Evolutionary conservation across 1,140 invertebrate genomes (phyloP).

Genomic region (Drosophila yakuba): DNA sequence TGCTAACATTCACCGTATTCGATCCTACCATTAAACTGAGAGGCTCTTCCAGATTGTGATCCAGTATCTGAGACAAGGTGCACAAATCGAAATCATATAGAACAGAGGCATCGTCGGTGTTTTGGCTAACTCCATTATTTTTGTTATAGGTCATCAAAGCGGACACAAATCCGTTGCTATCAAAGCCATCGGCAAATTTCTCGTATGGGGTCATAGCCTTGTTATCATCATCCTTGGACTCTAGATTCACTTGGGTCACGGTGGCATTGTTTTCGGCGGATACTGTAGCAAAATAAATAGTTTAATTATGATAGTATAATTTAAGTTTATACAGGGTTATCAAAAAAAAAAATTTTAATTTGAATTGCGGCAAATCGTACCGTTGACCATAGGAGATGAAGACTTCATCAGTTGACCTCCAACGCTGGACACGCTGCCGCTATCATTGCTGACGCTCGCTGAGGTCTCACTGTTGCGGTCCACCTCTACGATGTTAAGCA

Average conservation of each 20-base stretch:
- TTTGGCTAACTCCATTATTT: conserved; percentile 56
- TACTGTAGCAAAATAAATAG: conserved; percentile 15
- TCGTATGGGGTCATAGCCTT: conserved; percentile 74
- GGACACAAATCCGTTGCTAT: conserved; percentile 78
- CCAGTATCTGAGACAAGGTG: conserved; percentile 66
- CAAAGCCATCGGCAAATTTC: conserved; percentile 78
- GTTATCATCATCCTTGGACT: conserved; percentile 77
- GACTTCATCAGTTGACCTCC: conserved; percentile 66
- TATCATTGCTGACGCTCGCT: conserved; percentile 65
- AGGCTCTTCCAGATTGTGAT: conserved; percentile 67
- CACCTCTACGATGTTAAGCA: conserved; percentile 74
- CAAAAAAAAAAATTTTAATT: background rate
- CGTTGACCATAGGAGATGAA: conserved; percentile 61
- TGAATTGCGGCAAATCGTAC: conserved; percentile 26
- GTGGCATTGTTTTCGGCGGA: conserved; percentile 55
- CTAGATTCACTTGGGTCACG: conserved; percentile 60
- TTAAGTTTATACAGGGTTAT: background rate
- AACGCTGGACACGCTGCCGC: conserved; percentile 65
- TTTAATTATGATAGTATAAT: background rate
- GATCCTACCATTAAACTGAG: conserved; percentile 65
- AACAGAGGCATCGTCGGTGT: conserved; percentile 61
- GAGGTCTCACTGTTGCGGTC: conserved; percentile 65
- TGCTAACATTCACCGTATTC: conserved; percentile 70
- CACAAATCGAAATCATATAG: conserved; percentile 73
- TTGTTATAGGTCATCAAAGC: conserved; percentile 75